Percentiles rank a stretch among this genome's conserved stretches.
Conservation (phyloP, 2,797 vertebrate genomes). For the Cirrhinus molitorella region DNA sequence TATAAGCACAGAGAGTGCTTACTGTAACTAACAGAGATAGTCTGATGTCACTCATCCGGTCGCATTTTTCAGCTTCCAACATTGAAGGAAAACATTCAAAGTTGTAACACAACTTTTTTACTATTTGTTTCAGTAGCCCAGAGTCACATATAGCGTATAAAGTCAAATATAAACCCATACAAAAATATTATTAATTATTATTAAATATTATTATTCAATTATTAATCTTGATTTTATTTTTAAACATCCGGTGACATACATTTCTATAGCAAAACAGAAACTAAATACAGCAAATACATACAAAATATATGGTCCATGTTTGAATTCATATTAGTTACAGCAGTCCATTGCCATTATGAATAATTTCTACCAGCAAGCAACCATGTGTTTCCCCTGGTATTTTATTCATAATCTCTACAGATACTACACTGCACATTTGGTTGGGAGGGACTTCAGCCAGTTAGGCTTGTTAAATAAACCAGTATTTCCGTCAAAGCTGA, state of each 20-base stretch:
- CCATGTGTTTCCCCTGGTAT: background rate
- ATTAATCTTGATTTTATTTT: too few species aligned
- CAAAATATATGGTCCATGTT: background rate
- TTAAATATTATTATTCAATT: too few species aligned
- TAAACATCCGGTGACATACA: too few species aligned
- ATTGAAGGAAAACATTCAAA: background rate
- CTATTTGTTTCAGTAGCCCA: background rate
- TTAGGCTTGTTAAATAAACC: background rate
- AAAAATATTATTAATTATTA: too few species aligned
- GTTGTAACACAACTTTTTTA: background rate
- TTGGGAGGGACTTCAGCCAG: slow-evolving; percentile 4
- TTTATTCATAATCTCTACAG: background rate
- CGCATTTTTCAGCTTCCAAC: background rate
- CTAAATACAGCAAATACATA: too few species aligned
- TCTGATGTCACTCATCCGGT: background rate
- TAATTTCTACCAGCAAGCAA: background rate
- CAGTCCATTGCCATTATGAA: background rate
- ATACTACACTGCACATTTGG: background rate
- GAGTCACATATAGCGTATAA: too few species aligned
- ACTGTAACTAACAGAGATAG: background rate
- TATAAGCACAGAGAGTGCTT: background rate
- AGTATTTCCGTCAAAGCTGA: background rate
- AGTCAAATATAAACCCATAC: background rate
- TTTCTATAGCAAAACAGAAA: too few species aligned
- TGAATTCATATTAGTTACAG: background rate